Percentiles rank a stretch among this genome's conserved stretches.
These are phyloP conservation scores for Ivindomyrus marchei DNA, from an alignment of 2,113 vertebrate species.

Conservation along the genomic window DNA sequence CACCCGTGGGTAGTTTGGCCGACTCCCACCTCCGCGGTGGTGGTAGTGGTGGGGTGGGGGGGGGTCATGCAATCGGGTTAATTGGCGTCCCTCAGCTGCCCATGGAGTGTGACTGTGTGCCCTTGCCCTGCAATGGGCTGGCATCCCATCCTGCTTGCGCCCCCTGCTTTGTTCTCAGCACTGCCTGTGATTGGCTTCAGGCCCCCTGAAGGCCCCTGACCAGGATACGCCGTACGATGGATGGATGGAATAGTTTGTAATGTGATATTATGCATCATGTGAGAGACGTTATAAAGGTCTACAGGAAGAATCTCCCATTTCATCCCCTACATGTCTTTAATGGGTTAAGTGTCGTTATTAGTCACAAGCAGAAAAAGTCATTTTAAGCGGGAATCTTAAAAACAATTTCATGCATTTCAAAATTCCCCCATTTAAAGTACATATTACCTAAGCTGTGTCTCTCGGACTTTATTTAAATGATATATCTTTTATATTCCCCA, in stretches of 20 bases:
- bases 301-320: neutral
- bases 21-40: neutral
- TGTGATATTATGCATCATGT: constrained; percentile 18
- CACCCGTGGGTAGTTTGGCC: neutral
- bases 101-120: neutral
- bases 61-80: neutral
- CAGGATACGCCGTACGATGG: neutral
- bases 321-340: constrained; percentile 16
- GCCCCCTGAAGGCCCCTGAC: neutral
- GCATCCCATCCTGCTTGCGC: neutral
- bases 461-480: neutral
- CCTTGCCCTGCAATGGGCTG: neutral
- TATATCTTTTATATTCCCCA: neutral
- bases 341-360: constrained; percentile 34
- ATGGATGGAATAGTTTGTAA: neutral
- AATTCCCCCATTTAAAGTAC: constrained; percentile 15
- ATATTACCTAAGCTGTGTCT: constrained; percentile 11
- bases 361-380: constrained; percentile 39
- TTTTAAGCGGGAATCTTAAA: constrained; percentile 36
- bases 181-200: neutral
- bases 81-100: neutral
- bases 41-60: neutral
- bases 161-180: neutral
- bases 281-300: constrained; percentile 26
- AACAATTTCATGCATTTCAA: constrained; percentile 22